Evolutionary conservation across 2,888 invertebrate species (phyloP), one percentile per base, ranked within the genome.

Genomic region (Lasioglossum vierecki): DNA sequence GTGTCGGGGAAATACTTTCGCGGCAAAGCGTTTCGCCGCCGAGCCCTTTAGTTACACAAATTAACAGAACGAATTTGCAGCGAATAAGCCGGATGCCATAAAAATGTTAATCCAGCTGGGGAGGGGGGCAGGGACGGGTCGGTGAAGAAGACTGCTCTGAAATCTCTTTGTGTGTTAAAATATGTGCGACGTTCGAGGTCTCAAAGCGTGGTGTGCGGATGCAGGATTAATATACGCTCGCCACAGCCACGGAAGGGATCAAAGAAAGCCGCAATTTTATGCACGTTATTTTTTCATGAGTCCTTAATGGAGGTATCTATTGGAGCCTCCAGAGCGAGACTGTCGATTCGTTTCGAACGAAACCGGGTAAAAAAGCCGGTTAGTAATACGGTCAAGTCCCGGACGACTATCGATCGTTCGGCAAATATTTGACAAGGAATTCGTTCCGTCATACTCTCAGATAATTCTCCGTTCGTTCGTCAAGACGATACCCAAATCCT

Each of bases 91-190:
- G 70, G 53, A 76, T 46, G 26, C 35, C 49, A 85, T 77, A 85
- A 80, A 85, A 80, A 81, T 72, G 80, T 81, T 72, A 72, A 81
- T 85, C 35, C 74, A 35, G 57, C 75, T 44, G 46, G 60, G 77
- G 35, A 2, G 60, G 77, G 41, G 41, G 41, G 4, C 39, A 18
- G 22, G 18, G 22, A 18, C 15, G 22, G 35, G 39, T 9, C 4
- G 68, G 22, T 18, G 68, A 4, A 68, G 39, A 44, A 71, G 77
- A 60, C 49, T 44, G 13, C 53, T 39, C 30, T 39, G 72, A 57
- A 71, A 46, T 78, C 81, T 68, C 75, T 85, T 85, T 85, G 63
- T 85, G 77, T 85, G 79, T 81, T 77, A 85, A 85, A 80, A 81
- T 85, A 85, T 66, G 75, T 53, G 60, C n/a, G 35, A 84, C 44